A percentile compares a stretch with the other conserved stretches of the same genome.
Conservation (phyloP, 1,140 invertebrate species). For the Trigoniulus corallinus region DNA sequence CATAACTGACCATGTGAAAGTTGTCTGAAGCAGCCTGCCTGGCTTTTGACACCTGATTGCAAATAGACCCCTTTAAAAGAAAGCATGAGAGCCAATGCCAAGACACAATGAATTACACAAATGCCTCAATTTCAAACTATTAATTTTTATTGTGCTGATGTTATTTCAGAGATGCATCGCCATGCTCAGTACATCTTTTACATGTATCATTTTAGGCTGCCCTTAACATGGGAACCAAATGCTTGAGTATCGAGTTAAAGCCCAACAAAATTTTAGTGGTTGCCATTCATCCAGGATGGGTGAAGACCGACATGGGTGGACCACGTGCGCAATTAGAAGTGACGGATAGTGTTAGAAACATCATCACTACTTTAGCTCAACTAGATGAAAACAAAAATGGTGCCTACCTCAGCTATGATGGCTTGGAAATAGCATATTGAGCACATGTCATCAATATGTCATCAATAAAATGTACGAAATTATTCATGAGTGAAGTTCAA, state of each 20-base stretch:
- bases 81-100: too few species aligned
- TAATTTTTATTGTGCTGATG: too few species aligned
- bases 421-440: too few species aligned
- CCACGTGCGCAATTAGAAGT: conserved; percentile 51
- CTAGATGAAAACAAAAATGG: conserved; percentile 49
- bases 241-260: conserved; percentile 62
- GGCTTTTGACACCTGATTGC: too few species aligned
- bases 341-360: conserved; percentile 39
- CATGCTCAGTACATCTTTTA: background rate
- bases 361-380: conserved; percentile 43
- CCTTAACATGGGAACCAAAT: conserved; percentile 69
- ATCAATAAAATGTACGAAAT: too few species aligned
- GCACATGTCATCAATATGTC: too few species aligned
- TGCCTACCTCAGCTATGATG: conserved; percentile 56
- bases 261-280: conserved; percentile 52
- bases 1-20: too few species aligned
- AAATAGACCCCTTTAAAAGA: too few species aligned
- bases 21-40: too few species aligned
- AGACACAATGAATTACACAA: background rate
- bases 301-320: conserved; percentile 76
- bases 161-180: background rate
- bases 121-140: conserved; percentile 1
- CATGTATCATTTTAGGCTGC: conserved; percentile 38
- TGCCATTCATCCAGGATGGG: conserved; percentile 76
- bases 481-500: too few species aligned